Base-by-base conservation (phyloP, 2,113 vertebrate species). In the Chloropsis hardwickii region DNA sequence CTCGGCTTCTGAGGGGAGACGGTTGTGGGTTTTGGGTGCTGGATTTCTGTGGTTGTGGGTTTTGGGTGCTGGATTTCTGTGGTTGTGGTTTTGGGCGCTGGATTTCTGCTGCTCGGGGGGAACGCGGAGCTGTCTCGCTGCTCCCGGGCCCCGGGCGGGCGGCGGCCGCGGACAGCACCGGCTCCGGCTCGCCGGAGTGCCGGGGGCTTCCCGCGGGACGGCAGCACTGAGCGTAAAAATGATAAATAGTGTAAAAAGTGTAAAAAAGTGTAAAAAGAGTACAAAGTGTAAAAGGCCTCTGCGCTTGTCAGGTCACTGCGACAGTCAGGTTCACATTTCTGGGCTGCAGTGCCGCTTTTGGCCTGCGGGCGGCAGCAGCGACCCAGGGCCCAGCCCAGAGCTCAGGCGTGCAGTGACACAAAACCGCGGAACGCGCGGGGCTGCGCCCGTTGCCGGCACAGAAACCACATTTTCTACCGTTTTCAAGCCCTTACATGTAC, bases 321-420 rank as follows among this genome's bases (percentile, higher is more conserved):
- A 16, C 10, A 14, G 10, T 12, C 58, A 4, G 35, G 24, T 9
- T 60, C 11, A 12, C 24, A 39, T 25, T 10, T 5, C 22, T 4
- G 5, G 40, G 16, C 50, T 7, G 33, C 77, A 15, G 48, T 6
- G 20, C 48, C 61, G 25, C 33, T 2, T 12, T 37, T 37, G 64
- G 23, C 64, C n/a, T 5, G 74, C 74, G 4, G 58, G 58, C 58
- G 58, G 56, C 81, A 14, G 57, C 81, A 28, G 81, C 28, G 57
- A 6, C 1, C 1, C 66, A 6, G 12, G 19, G 14, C 31, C 48
- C 57, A 1, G 29, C 33, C 54, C 0, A 2, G 72, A 0, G 4
- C n/a, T 5, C 39, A 1, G 15, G 1, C 33, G 2, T 1, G 8
- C 33, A 1, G 50, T 0, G 51, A 2, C 77, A 5, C 76, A 1